A percentile compares a stretch with the other conserved stretches of the same genome.
Evolutionary conservation across 2,113 vertebrate species (phyloP).

Genomic region (Hylia prasina): DNA sequence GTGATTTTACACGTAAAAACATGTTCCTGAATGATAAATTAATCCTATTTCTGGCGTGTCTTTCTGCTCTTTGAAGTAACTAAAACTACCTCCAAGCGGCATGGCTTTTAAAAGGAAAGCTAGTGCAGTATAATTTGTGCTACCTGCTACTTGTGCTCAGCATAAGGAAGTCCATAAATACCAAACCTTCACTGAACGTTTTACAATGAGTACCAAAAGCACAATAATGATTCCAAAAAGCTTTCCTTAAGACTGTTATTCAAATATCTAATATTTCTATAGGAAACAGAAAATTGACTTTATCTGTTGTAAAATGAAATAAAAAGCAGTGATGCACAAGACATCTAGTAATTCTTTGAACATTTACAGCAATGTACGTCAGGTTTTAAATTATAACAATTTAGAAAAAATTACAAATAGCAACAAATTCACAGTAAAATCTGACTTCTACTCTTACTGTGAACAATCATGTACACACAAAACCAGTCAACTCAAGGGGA

Average conservation of each 20-base stretch:
- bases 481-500: background rate
- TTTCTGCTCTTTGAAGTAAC: background rate
- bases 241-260: background rate
- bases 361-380: background rate
- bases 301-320: background rate
- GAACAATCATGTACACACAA: background rate
- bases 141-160: background rate
- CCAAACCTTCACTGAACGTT: background rate
- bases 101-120: background rate
- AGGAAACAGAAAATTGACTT: background rate
- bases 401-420: background rate
- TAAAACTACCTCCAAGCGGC: background rate
- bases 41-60: background rate
- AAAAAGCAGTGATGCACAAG: background rate
- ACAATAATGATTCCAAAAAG: background rate
- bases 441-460: background rate
- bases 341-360: background rate
- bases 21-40: background rate
- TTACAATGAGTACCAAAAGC: background rate
- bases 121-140: background rate
- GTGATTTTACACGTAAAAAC: background rate
- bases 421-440: background rate
- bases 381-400: background rate
- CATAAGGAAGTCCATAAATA: background rate
- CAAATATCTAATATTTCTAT: background rate